Conservation (phyloP, 2,113 vertebrate genomes). For the Heterochromis multidens region DNA sequence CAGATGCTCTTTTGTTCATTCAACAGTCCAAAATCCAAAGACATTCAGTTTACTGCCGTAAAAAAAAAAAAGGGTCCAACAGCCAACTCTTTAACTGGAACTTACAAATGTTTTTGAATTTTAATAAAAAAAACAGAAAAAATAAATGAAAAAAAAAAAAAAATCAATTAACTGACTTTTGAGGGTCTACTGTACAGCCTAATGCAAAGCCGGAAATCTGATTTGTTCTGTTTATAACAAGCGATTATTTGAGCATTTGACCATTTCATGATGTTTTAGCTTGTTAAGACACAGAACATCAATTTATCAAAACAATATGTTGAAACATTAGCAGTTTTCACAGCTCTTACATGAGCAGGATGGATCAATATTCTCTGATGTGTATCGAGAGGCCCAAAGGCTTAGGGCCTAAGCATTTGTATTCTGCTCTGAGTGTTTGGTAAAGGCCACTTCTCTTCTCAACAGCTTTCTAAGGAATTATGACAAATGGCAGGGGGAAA, state of each 20-base stretch:
- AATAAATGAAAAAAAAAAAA: neutral
- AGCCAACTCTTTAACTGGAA: neutral
- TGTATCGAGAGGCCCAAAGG: neutral
- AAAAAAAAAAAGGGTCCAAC: neutral
- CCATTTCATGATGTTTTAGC: neutral
- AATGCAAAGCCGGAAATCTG: neutral
- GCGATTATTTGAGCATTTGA: neutral
- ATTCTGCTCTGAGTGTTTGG: slow-evolving; percentile 17
- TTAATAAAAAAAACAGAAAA: neutral
- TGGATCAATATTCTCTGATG: slow-evolving; percentile 25
- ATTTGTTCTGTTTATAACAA: neutral
- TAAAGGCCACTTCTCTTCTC: slow-evolving; percentile 36
- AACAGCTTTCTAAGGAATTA: slow-evolving; percentile 14
- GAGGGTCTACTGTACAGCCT: neutral
- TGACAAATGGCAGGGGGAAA: neutral
- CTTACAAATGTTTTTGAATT: neutral
- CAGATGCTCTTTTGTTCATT: no score
- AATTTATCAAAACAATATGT: neutral
- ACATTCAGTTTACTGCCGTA: no score
- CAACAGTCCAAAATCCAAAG: no score
- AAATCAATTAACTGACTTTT: neutral
- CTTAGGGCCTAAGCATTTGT: slow-evolving; percentile 24
- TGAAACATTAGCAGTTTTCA: neutral
- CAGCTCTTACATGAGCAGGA: neutral
- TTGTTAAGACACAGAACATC: neutral